These are phyloP conservation scores for Mionectes olivaceus DNA, from an alignment of 2,797 vertebrate genomes.

Conservation along the genomic window DNA sequence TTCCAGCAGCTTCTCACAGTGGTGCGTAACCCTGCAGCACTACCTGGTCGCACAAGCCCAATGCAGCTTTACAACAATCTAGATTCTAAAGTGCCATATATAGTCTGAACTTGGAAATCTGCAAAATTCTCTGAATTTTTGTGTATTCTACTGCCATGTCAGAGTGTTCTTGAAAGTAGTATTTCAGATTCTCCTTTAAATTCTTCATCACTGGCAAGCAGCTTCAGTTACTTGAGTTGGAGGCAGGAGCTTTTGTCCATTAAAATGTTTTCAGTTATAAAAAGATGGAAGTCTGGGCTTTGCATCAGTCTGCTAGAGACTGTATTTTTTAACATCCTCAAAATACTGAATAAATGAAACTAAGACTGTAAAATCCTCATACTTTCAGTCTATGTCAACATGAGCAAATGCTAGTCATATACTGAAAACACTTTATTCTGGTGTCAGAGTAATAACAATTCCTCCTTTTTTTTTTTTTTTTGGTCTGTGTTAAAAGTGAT, in stretches of 20 bases:
- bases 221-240: neutral
- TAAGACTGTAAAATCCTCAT: neutral
- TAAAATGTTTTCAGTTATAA: neutral
- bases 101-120: neutral
- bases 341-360: neutral
- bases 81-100: neutral
- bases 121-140: neutral
- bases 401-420: neutral
- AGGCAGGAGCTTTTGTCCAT: neutral
- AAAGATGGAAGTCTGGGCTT: neutral
- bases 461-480: fast-evolving
- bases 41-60: fast-evolving
- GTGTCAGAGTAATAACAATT: neutral
- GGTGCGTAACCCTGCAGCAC: neutral
- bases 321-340: neutral
- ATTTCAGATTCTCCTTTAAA: neutral
- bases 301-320: neutral
- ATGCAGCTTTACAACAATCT: fast-evolving
- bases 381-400: neutral
- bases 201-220: neutral
- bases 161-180: neutral
- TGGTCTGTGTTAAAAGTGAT: neutral
- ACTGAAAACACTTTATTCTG: neutral
- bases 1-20: neutral
- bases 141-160: neutral